Conservation (phyloP, 2,888 invertebrate species). For the Drosophila anomalata region DNA sequence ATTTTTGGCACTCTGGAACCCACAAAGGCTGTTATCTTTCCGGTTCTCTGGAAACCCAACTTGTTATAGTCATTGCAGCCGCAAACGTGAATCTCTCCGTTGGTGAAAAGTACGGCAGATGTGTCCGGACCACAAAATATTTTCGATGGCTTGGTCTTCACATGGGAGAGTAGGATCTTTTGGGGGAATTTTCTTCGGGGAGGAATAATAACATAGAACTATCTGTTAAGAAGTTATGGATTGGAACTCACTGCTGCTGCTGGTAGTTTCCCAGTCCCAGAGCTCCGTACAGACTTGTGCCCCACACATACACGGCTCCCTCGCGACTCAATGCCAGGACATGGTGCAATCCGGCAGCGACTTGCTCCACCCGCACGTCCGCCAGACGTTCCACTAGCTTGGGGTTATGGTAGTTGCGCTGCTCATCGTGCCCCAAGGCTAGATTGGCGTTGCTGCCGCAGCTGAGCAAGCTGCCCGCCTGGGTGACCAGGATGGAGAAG, state of each 20-base stretch:
- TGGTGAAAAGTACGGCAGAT: constrained; percentile 86
- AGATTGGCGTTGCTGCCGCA: constrained; percentile 88
- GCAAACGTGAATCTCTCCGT: constrained; percentile 87
- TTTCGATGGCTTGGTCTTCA: constrained; percentile 84
- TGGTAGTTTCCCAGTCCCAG: constrained; percentile 85
- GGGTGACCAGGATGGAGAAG: constrained; percentile 88
- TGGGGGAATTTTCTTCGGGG: constrained; percentile 75
- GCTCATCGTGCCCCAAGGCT: constrained; percentile 88
- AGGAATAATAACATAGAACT: background rate
- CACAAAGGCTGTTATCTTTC: constrained; percentile 81
- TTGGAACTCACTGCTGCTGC: constrained; percentile 74
- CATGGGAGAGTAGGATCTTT: constrained; percentile 80
- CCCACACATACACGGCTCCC: constrained; percentile 88
- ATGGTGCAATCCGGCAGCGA: constrained; percentile 87
- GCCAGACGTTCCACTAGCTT: constrained; percentile 85
- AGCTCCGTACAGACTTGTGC: constrained; percentile 86
- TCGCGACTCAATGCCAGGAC: constrained; percentile 87
- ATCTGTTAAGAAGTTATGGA: background rate
- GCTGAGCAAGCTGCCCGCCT: constrained; percentile 88
- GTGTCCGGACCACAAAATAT: constrained; percentile 87
- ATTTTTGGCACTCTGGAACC: constrained; percentile 8
- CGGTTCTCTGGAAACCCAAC: constrained; percentile 85
- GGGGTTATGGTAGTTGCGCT: constrained; percentile 85
- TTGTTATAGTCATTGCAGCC: constrained; percentile 88
- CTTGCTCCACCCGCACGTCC: constrained; percentile 86